Conservation (phyloP, 1,140 invertebrate genomes). For the Nephila pilipes region DNA sequence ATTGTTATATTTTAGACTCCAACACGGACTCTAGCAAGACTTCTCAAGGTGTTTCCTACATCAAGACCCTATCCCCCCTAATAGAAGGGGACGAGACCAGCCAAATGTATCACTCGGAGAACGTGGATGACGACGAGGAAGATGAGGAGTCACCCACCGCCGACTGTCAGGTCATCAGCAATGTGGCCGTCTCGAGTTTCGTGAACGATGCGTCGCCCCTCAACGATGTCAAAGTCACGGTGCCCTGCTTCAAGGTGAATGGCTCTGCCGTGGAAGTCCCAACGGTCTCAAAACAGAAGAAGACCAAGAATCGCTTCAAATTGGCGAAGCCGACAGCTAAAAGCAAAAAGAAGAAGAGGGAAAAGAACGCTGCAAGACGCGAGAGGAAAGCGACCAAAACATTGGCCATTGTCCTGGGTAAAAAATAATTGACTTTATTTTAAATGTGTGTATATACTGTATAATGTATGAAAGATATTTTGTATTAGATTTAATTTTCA, state of each 20-base stretch:
- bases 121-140: constrained; percentile 44
- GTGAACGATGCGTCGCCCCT: not conserved
- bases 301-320: not conserved
- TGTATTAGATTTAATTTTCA: no score
- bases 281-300: not conserved
- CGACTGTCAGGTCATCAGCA: constrained; percentile 53
- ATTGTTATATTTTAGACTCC: constrained; percentile 13
- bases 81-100: constrained; percentile 62
- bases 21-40: not conserved
- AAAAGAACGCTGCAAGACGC: constrained; percentile 96
- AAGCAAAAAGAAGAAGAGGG: constrained; percentile 89
- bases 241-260: constrained; percentile 45
- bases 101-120: constrained; percentile 59
- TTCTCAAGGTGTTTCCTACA: constrained; percentile 26
- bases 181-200: constrained; percentile 49
- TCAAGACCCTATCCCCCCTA: constrained; percentile 38
- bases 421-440: constrained; percentile 81
- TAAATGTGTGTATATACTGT: no score
- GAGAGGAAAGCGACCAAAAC: constrained; percentile 99
- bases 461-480: no score
- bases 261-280: constrained; percentile 31
- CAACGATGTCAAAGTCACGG: not conserved
- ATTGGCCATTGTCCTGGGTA: constrained; percentile 98
- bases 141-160: constrained; percentile 59
- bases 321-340: not conserved